Conservation (phyloP, 2,797 vertebrate species). For the Pangasius krempfi region DNA sequence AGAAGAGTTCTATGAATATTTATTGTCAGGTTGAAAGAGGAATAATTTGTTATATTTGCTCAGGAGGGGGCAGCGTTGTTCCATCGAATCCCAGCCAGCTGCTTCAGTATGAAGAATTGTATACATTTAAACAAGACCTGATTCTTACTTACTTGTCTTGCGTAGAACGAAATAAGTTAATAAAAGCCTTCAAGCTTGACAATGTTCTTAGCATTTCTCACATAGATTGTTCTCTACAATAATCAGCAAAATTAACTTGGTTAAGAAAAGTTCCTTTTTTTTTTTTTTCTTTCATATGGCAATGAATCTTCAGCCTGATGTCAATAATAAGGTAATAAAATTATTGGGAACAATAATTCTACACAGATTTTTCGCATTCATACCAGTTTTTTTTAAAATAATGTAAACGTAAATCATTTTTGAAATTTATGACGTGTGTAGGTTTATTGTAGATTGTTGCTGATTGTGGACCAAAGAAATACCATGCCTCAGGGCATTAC, state of each 20-base stretch:
- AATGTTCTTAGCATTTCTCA: not conserved
- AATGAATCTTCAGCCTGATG: not conserved
- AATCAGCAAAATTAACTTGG: slow-evolving; percentile 11
- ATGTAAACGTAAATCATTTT: not conserved
- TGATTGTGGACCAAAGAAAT: not conserved
- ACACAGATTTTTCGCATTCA: not conserved
- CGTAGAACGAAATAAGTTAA: slow-evolving; percentile 20
- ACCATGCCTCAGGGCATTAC: not conserved
- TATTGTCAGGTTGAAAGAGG: slow-evolving; percentile 52
- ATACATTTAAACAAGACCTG: slow-evolving; percentile 5
- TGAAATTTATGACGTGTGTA: too few relatives aligned
- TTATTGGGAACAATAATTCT: not conserved
- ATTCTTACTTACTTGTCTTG: slow-evolving; percentile 27
- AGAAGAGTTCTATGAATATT: slow-evolving; percentile 1
- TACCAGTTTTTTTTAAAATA: not conserved
- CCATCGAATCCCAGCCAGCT: slow-evolving; percentile 57
- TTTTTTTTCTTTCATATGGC: not conserved
- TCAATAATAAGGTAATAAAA: not conserved
- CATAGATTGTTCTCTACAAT: not conserved
- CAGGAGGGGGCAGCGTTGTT: slow-evolving; percentile 83
- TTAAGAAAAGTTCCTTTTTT: not conserved
- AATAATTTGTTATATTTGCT: slow-evolving; percentile 52
- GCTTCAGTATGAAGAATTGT: not conserved
- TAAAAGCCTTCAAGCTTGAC: slow-evolving; percentile 19
- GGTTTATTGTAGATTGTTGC: not conserved